A percentile compares a stretch with the other conserved stretches of the same genome.
phyloP scores from a whole-genome alignment of 2,888 invertebrate genomes.

The Andrena praecox region DNA sequence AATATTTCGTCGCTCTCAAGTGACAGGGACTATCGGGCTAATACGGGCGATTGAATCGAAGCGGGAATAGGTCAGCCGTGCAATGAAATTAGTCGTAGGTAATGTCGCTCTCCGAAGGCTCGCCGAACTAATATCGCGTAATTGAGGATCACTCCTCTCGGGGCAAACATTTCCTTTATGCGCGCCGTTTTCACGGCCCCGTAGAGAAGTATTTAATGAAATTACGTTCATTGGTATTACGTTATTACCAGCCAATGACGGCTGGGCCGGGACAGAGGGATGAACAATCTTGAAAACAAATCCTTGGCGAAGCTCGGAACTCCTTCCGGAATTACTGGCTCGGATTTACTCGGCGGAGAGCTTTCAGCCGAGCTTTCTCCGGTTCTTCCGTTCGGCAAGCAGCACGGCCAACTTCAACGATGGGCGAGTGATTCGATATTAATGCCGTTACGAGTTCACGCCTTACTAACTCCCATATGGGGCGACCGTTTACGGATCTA shows the following conservation, averaged over 20 bases:
- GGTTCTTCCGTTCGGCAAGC: constrained; percentile 61
- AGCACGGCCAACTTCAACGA: constrained; percentile 60
- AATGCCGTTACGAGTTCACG: constrained; percentile 73
- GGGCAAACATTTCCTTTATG: not conserved
- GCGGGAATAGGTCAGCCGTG: constrained; percentile 7
- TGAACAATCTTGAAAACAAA: constrained; percentile 66
- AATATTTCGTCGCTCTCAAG: not conserved
- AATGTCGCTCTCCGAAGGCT: constrained; percentile 11
- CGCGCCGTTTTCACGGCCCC: not conserved
- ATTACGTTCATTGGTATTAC: constrained; percentile 28
- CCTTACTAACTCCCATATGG: constrained; percentile 65
- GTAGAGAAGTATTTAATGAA: not conserved
- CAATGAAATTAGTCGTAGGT: constrained; percentile 25
- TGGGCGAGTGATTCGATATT: constrained; percentile 73
- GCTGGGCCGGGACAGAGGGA: constrained; percentile 25
- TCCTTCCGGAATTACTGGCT: constrained; percentile 66
- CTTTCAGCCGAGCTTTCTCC: constrained; percentile 61
- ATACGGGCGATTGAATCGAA: constrained; percentile 16
- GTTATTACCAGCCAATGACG: constrained; percentile 29
- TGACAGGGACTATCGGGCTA: constrained; percentile 12
- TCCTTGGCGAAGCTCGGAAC: constrained; percentile 61
- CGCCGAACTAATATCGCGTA: not conserved
- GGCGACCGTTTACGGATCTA: constrained; percentile 53
- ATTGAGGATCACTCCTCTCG: not conserved
- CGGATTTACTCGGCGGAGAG: constrained; percentile 63